Base-by-base conservation (phyloP, 1,140 invertebrate species). In the Globodera rostochiensis region DNA sequence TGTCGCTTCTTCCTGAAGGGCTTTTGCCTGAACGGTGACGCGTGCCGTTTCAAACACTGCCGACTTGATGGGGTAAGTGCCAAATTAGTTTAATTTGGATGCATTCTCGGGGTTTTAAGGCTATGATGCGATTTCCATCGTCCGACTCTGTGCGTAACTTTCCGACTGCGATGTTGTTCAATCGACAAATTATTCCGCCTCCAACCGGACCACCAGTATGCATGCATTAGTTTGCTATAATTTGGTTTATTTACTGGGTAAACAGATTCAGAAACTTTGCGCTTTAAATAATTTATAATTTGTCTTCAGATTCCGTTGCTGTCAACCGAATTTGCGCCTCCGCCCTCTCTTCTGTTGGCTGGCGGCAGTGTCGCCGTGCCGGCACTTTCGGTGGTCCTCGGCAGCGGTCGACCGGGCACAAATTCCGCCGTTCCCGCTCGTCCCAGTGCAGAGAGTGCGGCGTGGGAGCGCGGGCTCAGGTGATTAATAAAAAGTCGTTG, bases 1-100 rank as follows among this genome's bases (percentile, higher is more conserved):
- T 78, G 77, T n/a, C 53, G 77, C 25, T 78, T 70, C 13, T 78
- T 69, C 66, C 7, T 78, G 5, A 49, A 67, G 19, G 74, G 73
- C 3, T 74, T 67, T 76, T 81, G 80, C 53, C 53, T 71, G 15
- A 81, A 81, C 70, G 80, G 80, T 11, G 80, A 74, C 45, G 11
- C 66, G 36, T 80, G 78, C 49, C 77, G 77, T 25, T 78, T 78
- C 47, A 25, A 46, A 13, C 77, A 78, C 46, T 50, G 57, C 45
- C 46, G 64, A 2, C 13, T 11, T 8, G 46, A 36, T 45, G 36
- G 9, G 9, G 69, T 47, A 11, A 36, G 36, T 36, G 69, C 9
- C 36, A 7, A 69, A 69, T 53, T 1, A 5, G 50, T 9, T 53
- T 53, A 53, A 9, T 53, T 53, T 13, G 7, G 11, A 53, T 53